A percentile compares a stretch with the other conserved stretches of the same genome.
Conservation (phyloP, 2,113 vertebrate genomes). For the Myiozetetes cayanensis region DNA sequence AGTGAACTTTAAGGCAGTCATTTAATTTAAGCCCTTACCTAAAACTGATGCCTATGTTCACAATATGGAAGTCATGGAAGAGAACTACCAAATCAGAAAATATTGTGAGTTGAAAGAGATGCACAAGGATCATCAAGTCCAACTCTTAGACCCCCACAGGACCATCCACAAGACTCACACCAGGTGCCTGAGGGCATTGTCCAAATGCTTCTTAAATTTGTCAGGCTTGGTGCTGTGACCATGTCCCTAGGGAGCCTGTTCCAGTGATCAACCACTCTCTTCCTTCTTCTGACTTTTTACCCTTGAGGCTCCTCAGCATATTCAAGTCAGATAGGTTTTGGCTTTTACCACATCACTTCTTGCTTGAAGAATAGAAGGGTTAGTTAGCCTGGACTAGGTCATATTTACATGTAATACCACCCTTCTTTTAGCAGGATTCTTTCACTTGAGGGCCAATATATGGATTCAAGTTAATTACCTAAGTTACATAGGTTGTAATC, state of each 20-base stretch:
- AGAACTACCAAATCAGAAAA: background rate
- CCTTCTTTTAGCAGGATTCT: background rate
- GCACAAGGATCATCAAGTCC: no score
- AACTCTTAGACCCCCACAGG: background rate
- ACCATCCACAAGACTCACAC: background rate
- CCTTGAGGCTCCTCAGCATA: background rate
- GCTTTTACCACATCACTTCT: background rate
- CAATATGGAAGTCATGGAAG: background rate
- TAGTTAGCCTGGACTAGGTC: background rate
- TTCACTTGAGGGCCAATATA: background rate
- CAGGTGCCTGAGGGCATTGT: background rate
- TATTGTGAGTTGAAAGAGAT: background rate
- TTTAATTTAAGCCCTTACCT: background rate
- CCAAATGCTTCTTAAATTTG: fast-evolving
- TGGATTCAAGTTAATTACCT: background rate
- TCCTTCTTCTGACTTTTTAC: background rate
- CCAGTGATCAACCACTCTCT: background rate
- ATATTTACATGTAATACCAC: background rate
- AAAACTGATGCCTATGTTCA: background rate
- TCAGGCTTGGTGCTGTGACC: background rate
- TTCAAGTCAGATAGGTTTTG: background rate
- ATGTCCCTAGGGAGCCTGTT: background rate
- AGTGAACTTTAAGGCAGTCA: background rate
- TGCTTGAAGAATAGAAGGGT: background rate
- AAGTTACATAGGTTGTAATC: background rate